phyloP scores from a whole-genome alignment of 2,113 vertebrate species.

The Microtus ochrogaster region DNA sequence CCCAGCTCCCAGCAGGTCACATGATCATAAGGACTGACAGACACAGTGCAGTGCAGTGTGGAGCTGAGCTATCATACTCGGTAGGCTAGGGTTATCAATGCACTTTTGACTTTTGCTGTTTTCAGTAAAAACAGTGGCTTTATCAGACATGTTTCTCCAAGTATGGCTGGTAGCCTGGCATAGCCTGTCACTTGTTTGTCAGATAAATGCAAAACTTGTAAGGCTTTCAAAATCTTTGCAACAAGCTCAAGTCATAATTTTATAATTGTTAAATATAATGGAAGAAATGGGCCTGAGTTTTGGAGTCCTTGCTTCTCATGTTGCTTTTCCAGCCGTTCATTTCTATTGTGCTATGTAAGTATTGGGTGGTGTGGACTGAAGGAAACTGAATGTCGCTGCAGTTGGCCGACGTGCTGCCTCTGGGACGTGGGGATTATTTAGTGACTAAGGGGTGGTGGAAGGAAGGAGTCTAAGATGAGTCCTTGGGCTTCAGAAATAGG shows the following conservation, averaged over 20 bases:
- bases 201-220: neutral
- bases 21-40: too few species aligned
- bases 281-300: neutral
- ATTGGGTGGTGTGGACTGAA: neutral
- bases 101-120: neutral
- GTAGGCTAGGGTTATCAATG: too few species aligned
- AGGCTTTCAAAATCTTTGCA: neutral
- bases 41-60: too few species aligned
- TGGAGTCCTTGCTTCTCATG: neutral
- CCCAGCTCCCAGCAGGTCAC: neutral
- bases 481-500: neutral
- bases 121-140: neutral
- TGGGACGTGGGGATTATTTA: neutral
- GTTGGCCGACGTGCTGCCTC: neutral
- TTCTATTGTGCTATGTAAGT: slow-evolving; percentile 20
- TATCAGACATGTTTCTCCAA: neutral
- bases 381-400: neutral
- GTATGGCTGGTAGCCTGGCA: too few species aligned
- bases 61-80: neutral
- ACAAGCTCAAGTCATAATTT: neutral
- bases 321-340: neutral
- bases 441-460: neutral
- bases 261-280: neutral
- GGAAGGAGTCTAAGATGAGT: neutral
- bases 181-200: neutral